These are phyloP conservation scores for Zaprionus ghesquierei DNA, from an alignment of 1,140 invertebrate species.

Conservation along the genomic window DNA sequence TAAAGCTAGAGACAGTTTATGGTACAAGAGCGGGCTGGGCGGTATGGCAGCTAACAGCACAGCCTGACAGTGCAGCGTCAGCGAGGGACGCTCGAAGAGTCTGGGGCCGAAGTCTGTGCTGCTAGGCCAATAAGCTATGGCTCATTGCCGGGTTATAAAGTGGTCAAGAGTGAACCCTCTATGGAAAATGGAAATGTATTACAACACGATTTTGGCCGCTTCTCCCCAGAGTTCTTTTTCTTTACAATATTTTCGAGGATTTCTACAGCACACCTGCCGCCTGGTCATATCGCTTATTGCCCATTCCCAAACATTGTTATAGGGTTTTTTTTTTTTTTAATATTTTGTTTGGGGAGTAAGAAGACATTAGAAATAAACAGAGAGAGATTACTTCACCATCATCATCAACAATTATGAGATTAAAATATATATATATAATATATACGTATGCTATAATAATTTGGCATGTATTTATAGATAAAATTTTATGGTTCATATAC, in stretches of 20 bases:
- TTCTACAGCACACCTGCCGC: slow-evolving; percentile 85
- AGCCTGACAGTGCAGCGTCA: slow-evolving; percentile 10
- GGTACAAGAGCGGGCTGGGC: slow-evolving; percentile 33
- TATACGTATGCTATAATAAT: slow-evolving; percentile 53
- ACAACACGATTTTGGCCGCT: slow-evolving; percentile 82
- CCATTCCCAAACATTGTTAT: slow-evolving; percentile 85
- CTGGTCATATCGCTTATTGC: slow-evolving; percentile 87
- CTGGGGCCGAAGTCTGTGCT: slow-evolving; percentile 9
- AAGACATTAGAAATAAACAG: slow-evolving; percentile 83
- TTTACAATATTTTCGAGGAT: slow-evolving; percentile 82
- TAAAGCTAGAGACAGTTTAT: slow-evolving; percentile 38
- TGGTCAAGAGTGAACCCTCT: slow-evolving; percentile 14
- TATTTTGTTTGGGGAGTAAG: slow-evolving; percentile 74
- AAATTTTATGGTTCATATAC: slow-evolving; percentile 51
- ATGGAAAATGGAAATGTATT: slow-evolving; percentile 82
- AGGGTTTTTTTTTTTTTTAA: slow-evolving; percentile 40
- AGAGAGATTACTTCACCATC: slow-evolving; percentile 83
- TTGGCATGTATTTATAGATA: slow-evolving; percentile 53
- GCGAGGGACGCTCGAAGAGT: slow-evolving; percentile 42
- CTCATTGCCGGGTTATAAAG: not conserved
- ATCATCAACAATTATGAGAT: slow-evolving; percentile 80
- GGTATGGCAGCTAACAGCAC: slow-evolving; percentile 19
- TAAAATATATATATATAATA: slow-evolving; percentile 35
- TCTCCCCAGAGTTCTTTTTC: slow-evolving; percentile 81
- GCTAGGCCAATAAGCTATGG: slow-evolving; percentile 15